A percentile compares a stretch with the other conserved stretches of the same genome.
Conservation (phyloP, 2,888 invertebrate species). For the Pachydiplax longipennis region DNA sequence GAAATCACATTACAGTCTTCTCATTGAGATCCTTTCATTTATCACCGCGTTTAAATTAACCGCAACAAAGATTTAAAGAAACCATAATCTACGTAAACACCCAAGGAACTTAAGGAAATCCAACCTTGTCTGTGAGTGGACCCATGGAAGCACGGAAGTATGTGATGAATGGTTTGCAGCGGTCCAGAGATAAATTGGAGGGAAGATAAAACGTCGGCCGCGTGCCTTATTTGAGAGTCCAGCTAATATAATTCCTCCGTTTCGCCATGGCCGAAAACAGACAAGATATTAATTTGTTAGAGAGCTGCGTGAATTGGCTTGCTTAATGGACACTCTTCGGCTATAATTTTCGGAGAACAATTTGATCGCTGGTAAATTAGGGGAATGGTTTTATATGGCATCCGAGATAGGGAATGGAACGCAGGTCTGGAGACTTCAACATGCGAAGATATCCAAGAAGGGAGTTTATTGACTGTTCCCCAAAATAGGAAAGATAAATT, state of each 20-base stretch:
- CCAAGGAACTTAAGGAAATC: too few species aligned
- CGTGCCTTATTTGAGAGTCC: neutral
- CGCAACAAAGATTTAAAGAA: too few species aligned
- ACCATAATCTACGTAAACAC: too few species aligned
- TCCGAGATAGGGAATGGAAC: neutral
- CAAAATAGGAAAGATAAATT: neutral
- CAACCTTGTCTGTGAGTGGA: too few species aligned
- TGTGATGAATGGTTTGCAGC: neutral
- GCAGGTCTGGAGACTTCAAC: neutral
- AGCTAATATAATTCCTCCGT: neutral
- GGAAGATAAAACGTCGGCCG: neutral
- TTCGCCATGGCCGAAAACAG: neutral
- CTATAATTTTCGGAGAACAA: neutral
- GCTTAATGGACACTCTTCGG: neutral
- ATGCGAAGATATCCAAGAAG: neutral
- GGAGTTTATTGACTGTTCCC: neutral
- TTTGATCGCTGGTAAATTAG: neutral
- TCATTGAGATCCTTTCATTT: too few species aligned
- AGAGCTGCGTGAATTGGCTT: neutral
- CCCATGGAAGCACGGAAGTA: neutral
- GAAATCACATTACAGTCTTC: too few species aligned
- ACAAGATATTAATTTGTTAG: neutral
- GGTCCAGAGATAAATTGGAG: neutral
- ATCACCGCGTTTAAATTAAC: too few species aligned
- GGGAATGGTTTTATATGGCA: neutral